A percentile compares a stretch with the other conserved stretches of the same genome.
These are phyloP conservation scores for Sminthurides bifidus DNA, from an alignment of 1,140 invertebrate genomes.

Conservation along the genomic window DNA sequence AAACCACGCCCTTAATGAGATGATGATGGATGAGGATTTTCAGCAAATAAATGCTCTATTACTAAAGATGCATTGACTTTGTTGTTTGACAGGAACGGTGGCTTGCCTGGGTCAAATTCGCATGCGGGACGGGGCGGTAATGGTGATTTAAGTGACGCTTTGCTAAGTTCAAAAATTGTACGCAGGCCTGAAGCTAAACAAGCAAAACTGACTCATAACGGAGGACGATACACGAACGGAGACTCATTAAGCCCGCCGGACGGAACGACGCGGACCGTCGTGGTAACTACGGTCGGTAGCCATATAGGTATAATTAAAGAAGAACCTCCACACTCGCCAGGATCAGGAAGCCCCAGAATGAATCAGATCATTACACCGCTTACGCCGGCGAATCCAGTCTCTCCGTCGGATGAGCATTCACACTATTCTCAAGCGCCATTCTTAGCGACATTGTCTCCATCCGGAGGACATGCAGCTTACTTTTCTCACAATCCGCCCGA, in stretches of 20 bases:
- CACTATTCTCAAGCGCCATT: constrained; percentile 18
- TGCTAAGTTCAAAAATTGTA: constrained; percentile 15
- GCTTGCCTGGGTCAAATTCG: too few relatives aligned
- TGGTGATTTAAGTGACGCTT: constrained; percentile 23
- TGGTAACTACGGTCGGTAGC: constrained; percentile 5
- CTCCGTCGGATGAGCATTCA: constrained; percentile 18
- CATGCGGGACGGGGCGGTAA: constrained; percentile 5
- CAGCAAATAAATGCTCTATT: too few relatives aligned
- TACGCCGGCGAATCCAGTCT: constrained; percentile 9
- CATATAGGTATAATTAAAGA: constrained; percentile 28
- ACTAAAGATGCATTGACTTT: too few relatives aligned
- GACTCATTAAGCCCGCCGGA: constrained; percentile 19
- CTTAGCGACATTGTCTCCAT: constrained; percentile 21
- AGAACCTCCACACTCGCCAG: constrained; percentile 20
- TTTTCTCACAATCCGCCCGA: constrained; percentile 3
- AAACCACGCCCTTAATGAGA: too few relatives aligned
- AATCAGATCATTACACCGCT: constrained; percentile 14
- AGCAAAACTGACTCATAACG: constrained; percentile 10
- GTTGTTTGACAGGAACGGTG: too few relatives aligned
- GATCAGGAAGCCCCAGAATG: constrained; percentile 19
- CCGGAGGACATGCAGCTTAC: too few relatives aligned
- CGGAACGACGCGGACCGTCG: background rate
- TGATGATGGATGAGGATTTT: too few relatives aligned
- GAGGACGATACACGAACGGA: constrained; percentile 20
- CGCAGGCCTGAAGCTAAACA: constrained; percentile 15